Conservation (phyloP, 2,888 invertebrate species). For the Nesidiocoris tenuis region DNA sequence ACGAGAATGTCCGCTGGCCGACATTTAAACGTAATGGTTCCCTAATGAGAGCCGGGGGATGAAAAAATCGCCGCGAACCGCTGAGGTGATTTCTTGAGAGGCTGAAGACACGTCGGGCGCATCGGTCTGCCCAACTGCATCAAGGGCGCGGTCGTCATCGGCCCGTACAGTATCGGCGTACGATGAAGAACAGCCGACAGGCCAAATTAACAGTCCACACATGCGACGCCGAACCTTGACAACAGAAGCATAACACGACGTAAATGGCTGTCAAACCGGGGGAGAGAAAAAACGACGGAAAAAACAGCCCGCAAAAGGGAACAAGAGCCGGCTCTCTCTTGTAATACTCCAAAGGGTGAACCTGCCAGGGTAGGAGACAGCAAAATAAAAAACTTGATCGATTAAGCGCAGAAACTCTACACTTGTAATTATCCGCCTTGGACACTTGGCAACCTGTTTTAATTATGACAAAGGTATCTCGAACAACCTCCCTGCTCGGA, state of each 20-base stretch:
- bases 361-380: not conserved
- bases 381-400: conserved; percentile 28
- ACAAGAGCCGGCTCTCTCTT: conserved; percentile 18
- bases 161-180: too few species aligned
- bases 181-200: too few species aligned
- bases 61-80: too few species aligned
- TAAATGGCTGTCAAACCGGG: conserved; percentile 41
- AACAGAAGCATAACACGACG: conserved; percentile 10
- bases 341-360: conserved; percentile 7
- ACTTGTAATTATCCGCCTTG: conserved; percentile 35
- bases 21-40: too few species aligned
- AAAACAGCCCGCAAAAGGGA: conserved; percentile 22
- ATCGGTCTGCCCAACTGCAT: too few species aligned
- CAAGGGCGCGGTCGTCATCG: too few species aligned
- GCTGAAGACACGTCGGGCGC: too few species aligned
- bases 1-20: too few species aligned
- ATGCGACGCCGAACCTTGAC: conserved; percentile 17
- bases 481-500: conserved; percentile 29
- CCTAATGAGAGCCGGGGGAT: too few species aligned
- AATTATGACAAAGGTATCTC: conserved; percentile 37
- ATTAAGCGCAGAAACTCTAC: conserved; percentile 40
- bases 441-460: conserved; percentile 40
- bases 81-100: too few species aligned
- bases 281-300: conserved; percentile 9
- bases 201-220: conserved; percentile 37